phyloP scores from a whole-genome alignment of 2,113 vertebrate genomes.

The Polyodon spathula region DNA sequence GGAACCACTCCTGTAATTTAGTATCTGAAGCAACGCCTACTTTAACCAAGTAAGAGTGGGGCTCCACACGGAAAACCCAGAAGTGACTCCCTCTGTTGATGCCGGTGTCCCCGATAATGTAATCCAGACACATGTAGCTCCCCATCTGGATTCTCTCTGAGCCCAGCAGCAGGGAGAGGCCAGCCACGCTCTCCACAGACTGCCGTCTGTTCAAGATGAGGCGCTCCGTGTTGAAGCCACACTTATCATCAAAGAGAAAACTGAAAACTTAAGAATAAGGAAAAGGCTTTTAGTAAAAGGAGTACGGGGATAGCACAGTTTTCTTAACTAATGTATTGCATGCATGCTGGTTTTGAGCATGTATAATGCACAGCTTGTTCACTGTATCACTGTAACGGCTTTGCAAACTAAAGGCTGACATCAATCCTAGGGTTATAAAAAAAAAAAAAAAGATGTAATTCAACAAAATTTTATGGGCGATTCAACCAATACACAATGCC shows the following conservation, averaged over 20 bases:
- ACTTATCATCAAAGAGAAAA: conserved; percentile 90
- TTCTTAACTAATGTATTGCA: no score
- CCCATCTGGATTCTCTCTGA: conserved; percentile 82
- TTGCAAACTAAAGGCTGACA: no score
- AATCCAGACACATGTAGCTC: conserved; percentile 78
- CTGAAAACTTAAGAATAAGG: conserved; percentile 61
- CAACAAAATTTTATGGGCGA: no score
- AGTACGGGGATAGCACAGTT: not conserved
- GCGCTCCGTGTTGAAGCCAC: conserved; percentile 79
- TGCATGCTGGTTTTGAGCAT: no score
- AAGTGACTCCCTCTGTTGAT: conserved; percentile 85
- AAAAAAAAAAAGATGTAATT: no score
- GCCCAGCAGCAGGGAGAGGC: conserved; percentile 70
- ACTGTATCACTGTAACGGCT: no score
- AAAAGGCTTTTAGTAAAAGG: not conserved
- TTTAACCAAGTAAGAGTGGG: conserved; percentile 84
- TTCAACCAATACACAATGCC: no score
- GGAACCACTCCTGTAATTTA: conserved; percentile 87
- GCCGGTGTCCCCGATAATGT: conserved; percentile 82
- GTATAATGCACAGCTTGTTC: no score
- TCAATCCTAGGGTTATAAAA: no score
- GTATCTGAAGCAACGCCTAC: conserved; percentile 81
- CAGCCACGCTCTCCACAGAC: conserved; percentile 78
- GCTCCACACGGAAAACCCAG: conserved; percentile 85
- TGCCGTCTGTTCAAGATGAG: conserved; percentile 69